Base-by-base conservation (phyloP, 2,797 vertebrate species). In the Oceanodroma leucorhoa region DNA sequence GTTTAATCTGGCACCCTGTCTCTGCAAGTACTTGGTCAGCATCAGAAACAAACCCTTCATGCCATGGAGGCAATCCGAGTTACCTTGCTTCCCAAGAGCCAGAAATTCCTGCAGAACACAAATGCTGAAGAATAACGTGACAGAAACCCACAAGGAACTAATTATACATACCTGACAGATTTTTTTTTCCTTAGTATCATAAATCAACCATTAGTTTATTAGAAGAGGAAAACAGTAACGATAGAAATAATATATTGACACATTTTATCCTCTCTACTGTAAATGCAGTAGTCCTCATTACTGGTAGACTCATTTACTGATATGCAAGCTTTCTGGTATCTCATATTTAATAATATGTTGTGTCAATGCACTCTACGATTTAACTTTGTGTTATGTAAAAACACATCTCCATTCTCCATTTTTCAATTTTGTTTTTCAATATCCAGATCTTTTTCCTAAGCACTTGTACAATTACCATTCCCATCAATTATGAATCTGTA, bases 61-160 rank as follows among this genome's bases (percentile, higher is more conserved):
- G 14, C 26, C 61, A 48, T 0, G n/a, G 24, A 21, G 14, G 64
- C 67, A 70, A 5, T 12, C 4, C 0, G 0, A 73, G n/a, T 22
- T 73, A 27, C 10, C 71, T 62, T 30, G 24, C 30, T 54, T 70
- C 32, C 62, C 40, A 29, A 80, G 41, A 67, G 71, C 27, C 40
- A 90, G 83, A 84, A 62, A 82, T 36, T 61, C 62, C 36, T 65
- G 15, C 46, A 55, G 73, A 79, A 69, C 14, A 24, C 17, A 50
- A 90, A 32, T 0, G 0, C 32, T 40, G 45, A 36, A 91, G 45
- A 50, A 40, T 5, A 78, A 53, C 0, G 0, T 22, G 15, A 57
- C 29, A 84, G 46, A 77, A 87, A 55, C 21, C 9, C 38, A 26
- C 6, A 53, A 88, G 21, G 30, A 91, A 34, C 17, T 51, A 27